Conservation (phyloP, 2,797 vertebrate species). For the Pteronotus mesoamericanus region DNA sequence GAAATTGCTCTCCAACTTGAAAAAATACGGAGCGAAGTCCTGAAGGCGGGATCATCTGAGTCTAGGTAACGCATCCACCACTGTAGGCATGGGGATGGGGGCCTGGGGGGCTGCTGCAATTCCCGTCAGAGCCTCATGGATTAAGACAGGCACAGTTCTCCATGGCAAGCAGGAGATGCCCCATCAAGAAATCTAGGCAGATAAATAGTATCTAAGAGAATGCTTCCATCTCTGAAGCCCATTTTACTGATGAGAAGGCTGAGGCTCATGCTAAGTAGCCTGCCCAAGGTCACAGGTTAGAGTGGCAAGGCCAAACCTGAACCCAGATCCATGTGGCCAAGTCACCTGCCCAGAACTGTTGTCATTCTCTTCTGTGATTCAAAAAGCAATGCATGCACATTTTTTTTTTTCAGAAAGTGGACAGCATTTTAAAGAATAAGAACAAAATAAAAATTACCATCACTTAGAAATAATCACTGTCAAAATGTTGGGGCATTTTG, state of each 20-base stretch:
- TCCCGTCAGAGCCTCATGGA: background rate
- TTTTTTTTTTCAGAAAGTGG: background rate
- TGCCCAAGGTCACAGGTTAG: background rate
- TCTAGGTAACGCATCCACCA: background rate
- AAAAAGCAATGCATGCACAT: background rate
- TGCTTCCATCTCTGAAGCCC: background rate
- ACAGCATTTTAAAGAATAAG: background rate
- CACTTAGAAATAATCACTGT: background rate
- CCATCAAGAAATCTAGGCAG: background rate
- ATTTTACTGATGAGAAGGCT: background rate
- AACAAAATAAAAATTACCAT: background rate
- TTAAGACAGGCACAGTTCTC: background rate
- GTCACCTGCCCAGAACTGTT: background rate
- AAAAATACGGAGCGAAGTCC: background rate
- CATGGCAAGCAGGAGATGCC: background rate
- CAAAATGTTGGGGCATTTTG: background rate
- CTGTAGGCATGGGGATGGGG: no score
- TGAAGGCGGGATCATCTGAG: background rate
- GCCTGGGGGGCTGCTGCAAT: background rate
- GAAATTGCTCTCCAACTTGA: background rate
- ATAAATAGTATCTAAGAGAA: background rate
- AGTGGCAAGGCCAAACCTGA: background rate
- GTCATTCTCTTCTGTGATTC: background rate
- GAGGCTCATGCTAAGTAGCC: background rate
- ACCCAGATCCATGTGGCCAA: background rate